Base-by-base conservation (phyloP, 2,113 vertebrate genomes). In the Bubo blakistoni region DNA sequence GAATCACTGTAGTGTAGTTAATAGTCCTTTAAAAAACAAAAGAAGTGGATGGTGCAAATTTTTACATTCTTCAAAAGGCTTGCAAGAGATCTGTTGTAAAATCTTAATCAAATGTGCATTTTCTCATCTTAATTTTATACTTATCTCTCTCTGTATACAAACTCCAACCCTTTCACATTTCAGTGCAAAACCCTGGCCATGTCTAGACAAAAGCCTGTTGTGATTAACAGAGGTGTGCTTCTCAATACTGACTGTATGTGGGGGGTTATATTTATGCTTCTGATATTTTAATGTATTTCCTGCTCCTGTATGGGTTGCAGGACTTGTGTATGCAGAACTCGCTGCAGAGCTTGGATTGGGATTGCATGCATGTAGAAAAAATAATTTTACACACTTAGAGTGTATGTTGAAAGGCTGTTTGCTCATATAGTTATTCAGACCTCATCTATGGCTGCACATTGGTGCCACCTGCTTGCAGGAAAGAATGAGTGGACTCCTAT, bases 381-480 rank as follows among this genome's bases (percentile, higher is more conserved):
- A 69, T 58, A 46, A 95, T 92, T 74, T 77, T 85, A n/a, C 47
- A 86, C 40, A 21, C 61, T 90, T 19, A 2, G 21, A 46, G 42
- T 58, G 22, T 65, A 9, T 46, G n/a, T 69, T 59, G 84, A 85
- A 85, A 84, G n/a, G 30, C 91, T 72, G 54, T 77, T 94, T 65
- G 71, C 89, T 90, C 65, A 54, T 92, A 7, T 92, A 90, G 91
- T 85, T 94, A 95, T 92, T 87, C 81, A 84, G 93, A 87, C 63
- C 30, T 89, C 62, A 58, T 95, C 70, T 96, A 42, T 81, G 92
- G 78, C 88, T 98, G 94, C 91, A 93, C 92, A 86, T 92, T 97
- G 51, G 86, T 97, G 96, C 93, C 92, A 95, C 92, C 88, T 97
- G 97, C 96, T 96, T 92, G 96, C 78, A 84, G 91, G 71, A 95